A percentile compares a stretch with the other conserved stretches of the same genome.
phyloP scores from a whole-genome alignment of 2,113 vertebrate genomes.

The Proteles cristata region DNA sequence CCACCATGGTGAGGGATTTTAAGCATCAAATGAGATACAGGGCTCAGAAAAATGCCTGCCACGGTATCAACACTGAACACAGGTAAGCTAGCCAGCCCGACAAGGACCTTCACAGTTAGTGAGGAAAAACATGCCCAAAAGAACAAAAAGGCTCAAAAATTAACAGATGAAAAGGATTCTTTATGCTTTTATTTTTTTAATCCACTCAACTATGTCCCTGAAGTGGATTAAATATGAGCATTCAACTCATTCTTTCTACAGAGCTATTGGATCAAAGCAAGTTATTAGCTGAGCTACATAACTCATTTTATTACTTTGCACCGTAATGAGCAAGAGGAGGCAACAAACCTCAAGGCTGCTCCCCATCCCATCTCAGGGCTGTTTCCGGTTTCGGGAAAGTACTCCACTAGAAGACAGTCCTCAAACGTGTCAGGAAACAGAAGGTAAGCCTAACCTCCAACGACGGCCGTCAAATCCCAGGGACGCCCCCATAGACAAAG shows the following conservation, averaged over 20 bases:
- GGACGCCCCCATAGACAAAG: not conserved
- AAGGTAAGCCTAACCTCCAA: not conserved
- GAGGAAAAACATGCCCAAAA: not conserved
- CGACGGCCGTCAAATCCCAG: not conserved
- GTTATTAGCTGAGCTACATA: constrained; percentile 23
- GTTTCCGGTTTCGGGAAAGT: not conserved
- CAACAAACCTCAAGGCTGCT: not conserved
- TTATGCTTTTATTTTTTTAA: constrained; percentile 34
- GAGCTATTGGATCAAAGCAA: constrained; percentile 38
- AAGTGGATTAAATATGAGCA: constrained; percentile 42
- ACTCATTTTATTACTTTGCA: constrained; percentile 33
- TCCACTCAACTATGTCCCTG: not conserved
- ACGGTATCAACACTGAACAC: too few species aligned
- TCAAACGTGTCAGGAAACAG: not conserved
- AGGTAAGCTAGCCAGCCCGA: not conserved
- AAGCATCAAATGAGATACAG: not conserved
- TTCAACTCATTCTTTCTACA: constrained; percentile 21
- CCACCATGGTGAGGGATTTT: rapidly evolving
- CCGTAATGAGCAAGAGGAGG: not conserved
- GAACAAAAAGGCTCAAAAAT: not conserved
- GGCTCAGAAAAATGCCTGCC: not conserved
- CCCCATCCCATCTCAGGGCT: not conserved
- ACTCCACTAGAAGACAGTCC: not conserved
- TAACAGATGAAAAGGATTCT: not conserved
- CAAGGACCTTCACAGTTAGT: not conserved